These are phyloP conservation scores for Xestobium rufovillosum DNA, from an alignment of 2,888 invertebrate genomes.

Conservation along the genomic window DNA sequence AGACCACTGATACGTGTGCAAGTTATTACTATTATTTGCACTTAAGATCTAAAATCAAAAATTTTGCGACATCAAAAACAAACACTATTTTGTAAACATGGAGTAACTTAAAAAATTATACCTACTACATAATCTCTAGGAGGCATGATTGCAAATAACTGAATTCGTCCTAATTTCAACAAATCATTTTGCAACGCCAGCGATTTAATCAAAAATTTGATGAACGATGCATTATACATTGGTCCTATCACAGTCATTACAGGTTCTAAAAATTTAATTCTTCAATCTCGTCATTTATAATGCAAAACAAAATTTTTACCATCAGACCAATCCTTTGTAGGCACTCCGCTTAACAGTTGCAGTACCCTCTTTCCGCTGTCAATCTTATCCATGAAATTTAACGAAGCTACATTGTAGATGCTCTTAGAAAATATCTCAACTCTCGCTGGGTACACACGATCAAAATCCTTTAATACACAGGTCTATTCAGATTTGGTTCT, in stretches of 20 bases:
- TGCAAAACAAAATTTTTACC: slow-evolving; percentile 39
- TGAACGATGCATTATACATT: slow-evolving; percentile 49
- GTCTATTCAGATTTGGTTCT: too few relatives aligned
- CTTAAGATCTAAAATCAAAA: slow-evolving; percentile 47
- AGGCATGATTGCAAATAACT: slow-evolving; percentile 55
- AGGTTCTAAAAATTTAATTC: slow-evolving; percentile 43
- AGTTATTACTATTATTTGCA: slow-evolving; percentile 48
- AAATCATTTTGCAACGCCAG: slow-evolving; percentile 53
- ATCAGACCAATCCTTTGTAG: slow-evolving; percentile 42
- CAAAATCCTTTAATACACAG: slow-evolving; percentile 12
- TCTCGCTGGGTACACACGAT: slow-evolving; percentile 40
- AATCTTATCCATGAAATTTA: slow-evolving; percentile 51
- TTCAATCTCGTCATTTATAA: too few relatives aligned
- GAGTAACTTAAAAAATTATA: too few relatives aligned
- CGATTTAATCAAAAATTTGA: slow-evolving; percentile 55
- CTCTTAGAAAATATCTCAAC: slow-evolving; percentile 48
- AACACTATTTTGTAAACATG: too few relatives aligned
- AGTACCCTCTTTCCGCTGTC: slow-evolving; percentile 49
- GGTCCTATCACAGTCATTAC: slow-evolving; percentile 54
- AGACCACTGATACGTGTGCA: slow-evolving; percentile 47
- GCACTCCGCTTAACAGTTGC: slow-evolving; percentile 48
- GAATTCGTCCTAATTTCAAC: slow-evolving; percentile 52
- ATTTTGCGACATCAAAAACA: slow-evolving; percentile 16
- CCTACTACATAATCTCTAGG: slow-evolving; percentile 56
- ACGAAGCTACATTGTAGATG: slow-evolving; percentile 51